Evolutionary conservation across 2,888 invertebrate genomes (phyloP).

Genomic region (Holacanthella duospinosa): DNA sequence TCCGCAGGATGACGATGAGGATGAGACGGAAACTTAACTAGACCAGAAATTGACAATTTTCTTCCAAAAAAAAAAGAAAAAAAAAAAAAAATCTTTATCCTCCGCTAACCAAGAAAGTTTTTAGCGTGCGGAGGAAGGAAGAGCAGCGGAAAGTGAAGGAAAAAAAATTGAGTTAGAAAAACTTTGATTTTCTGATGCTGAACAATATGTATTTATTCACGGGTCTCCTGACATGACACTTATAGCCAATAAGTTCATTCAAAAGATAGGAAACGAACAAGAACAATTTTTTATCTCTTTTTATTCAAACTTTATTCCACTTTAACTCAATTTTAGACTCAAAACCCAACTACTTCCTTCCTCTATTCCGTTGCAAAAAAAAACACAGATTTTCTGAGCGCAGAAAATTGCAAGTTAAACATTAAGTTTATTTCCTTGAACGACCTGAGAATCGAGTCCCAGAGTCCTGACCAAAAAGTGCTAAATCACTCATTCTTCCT

Average conservation of each 20-base stretch:
- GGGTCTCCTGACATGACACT: neutral
- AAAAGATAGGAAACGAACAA: neutral
- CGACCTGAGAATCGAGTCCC: neutral
- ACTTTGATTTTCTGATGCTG: neutral
- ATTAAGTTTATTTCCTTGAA: slow-evolving; percentile 14
- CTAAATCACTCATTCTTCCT: slow-evolving; percentile 36
- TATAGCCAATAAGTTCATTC: neutral
- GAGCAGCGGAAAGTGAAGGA: neutral
- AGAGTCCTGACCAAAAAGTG: slow-evolving; percentile 30
- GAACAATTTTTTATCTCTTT: neutral
- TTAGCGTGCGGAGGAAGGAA: no score
- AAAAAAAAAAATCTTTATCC: no score
- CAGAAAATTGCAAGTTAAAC: slow-evolving; percentile 37
- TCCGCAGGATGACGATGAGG: neutral
- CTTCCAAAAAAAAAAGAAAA: neutral
- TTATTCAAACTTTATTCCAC: neutral
- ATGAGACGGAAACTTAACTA: neutral
- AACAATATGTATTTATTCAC: slow-evolving; percentile 1
- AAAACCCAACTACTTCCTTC: neutral
- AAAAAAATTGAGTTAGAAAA: neutral
- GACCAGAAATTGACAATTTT: neutral
- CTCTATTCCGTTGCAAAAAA: neutral
- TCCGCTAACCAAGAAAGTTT: no score
- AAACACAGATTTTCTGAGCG: slow-evolving; percentile 20
- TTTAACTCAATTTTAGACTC: neutral